Evolutionary conservation across 2,113 vertebrate genomes (phyloP).

Genomic region (Acanthochromis polyacanthus): DNA sequence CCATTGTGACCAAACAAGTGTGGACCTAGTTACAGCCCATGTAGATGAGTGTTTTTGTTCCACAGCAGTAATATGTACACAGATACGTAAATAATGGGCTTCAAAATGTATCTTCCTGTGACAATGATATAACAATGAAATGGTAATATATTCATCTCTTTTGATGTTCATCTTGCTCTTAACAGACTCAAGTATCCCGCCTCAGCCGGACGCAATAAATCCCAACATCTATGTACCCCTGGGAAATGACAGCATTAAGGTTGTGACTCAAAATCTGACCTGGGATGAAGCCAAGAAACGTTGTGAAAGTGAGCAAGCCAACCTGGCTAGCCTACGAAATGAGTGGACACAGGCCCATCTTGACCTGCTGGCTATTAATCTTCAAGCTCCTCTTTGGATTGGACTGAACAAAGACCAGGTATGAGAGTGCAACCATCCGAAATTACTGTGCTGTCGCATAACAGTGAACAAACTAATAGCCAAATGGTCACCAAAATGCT

Average conservation of each 20-base stretch:
- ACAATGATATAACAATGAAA: not conserved
- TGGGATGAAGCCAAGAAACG: slow-evolving; percentile 86
- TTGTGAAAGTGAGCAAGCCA: slow-evolving; percentile 80
- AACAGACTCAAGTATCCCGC: slow-evolving; percentile 80
- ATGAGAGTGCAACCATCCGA: slow-evolving; percentile 13
- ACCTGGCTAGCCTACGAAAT: slow-evolving; percentile 87
- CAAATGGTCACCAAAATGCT: not conserved
- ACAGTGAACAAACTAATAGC: not conserved
- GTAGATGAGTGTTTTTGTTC: not conserved
- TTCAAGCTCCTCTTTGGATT: slow-evolving; percentile 90
- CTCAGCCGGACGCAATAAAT: slow-evolving; percentile 62
- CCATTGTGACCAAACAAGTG: not conserved
- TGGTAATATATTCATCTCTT: not conserved
- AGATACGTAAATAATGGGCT: not conserved
- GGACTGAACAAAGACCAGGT: slow-evolving; percentile 93
- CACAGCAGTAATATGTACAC: not conserved
- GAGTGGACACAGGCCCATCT: slow-evolving; percentile 85
- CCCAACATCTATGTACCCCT: slow-evolving; percentile 72
- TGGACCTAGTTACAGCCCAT: not conserved
- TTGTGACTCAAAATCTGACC: slow-evolving; percentile 83
- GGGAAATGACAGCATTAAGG: slow-evolving; percentile 87
- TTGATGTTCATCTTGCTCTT: slow-evolving; percentile 3
- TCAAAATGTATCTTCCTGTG: not conserved
- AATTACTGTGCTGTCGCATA: not conserved
- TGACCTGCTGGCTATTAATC: slow-evolving; percentile 82